Percentiles rank a stretch among this genome's conserved stretches.
These are phyloP conservation scores for Capreolus pygargus DNA, from an alignment of 2,113 vertebrate species.

Conservation along the genomic window DNA sequence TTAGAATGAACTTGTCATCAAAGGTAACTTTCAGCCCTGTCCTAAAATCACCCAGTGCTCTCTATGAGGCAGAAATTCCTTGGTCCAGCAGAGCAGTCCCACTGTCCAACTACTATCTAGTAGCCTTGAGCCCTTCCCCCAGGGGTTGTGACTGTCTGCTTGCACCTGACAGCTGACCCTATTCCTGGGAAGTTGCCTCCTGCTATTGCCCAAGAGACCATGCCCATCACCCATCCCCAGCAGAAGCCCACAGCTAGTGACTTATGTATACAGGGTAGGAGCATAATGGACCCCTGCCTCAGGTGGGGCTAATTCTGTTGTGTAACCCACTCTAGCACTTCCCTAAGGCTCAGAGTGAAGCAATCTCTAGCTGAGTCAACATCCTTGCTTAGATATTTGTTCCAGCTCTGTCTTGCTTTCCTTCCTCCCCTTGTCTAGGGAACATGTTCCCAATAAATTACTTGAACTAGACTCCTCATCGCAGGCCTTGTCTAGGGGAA, in stretches of 20 bases:
- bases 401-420: background rate
- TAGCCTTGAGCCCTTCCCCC: background rate
- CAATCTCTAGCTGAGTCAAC: background rate
- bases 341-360: background rate
- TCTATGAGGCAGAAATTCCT: background rate
- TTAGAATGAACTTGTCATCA: background rate
- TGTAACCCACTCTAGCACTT: background rate
- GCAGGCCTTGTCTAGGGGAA: background rate
- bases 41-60: background rate
- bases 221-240: background rate
- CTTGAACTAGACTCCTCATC: background rate
- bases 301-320: background rate
- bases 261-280: background rate
- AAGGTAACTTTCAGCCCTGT: background rate
- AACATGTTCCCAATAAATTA: background rate
- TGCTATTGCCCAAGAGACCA: background rate
- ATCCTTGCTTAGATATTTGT: background rate
- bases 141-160: background rate
- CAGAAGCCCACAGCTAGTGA: background rate
- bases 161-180: background rate
- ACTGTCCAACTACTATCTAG: background rate
- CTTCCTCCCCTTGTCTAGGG: background rate
- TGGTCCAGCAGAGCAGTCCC: background rate
- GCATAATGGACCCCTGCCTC: background rate
- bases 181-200: background rate